A percentile compares a stretch with the other conserved stretches of the same genome.
phyloP scores from a whole-genome alignment of 2,888 invertebrate genomes.

The Colletes collaris region DNA sequence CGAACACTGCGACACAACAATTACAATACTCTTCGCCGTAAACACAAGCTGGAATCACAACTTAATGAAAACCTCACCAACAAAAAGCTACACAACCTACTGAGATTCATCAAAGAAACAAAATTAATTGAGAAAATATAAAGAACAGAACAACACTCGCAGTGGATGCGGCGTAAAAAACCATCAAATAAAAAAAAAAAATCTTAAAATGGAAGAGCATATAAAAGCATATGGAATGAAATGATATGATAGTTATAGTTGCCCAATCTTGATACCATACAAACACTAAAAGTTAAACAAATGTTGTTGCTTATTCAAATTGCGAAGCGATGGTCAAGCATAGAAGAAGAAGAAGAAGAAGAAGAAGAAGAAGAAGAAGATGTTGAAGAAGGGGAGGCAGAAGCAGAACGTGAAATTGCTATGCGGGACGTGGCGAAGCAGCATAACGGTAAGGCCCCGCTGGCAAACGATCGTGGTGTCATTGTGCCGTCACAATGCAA shows the following conservation, averaged over 20 bases:
- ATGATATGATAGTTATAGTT: constrained; percentile 19
- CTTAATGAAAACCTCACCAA: too few species aligned
- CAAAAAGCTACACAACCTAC: too few species aligned
- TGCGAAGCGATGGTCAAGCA: constrained; percentile 13
- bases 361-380: background rate
- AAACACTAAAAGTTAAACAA: background rate
- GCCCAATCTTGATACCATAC: background rate
- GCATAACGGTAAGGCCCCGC: constrained; percentile 80
- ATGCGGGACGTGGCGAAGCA: constrained; percentile 79
- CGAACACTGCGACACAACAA: too few species aligned
- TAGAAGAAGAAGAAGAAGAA: background rate
- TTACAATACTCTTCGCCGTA: too few species aligned
- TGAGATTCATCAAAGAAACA: too few species aligned
- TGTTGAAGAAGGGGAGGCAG: background rate
- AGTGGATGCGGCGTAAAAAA: too few species aligned
- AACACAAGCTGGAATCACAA: too few species aligned
- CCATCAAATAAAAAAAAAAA: too few species aligned
- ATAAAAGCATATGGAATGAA: constrained; percentile 12
- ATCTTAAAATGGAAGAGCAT: background rate
- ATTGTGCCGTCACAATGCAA: constrained; percentile 82
- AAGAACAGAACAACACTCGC: too few species aligned
- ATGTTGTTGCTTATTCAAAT: constrained; percentile 18
- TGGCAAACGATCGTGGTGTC: constrained; percentile 79
- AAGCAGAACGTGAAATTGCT: constrained; percentile 70
- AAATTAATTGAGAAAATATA: too few species aligned